phyloP scores from a whole-genome alignment of 2,113 vertebrate species.

The Anolis carolinensis region DNA sequence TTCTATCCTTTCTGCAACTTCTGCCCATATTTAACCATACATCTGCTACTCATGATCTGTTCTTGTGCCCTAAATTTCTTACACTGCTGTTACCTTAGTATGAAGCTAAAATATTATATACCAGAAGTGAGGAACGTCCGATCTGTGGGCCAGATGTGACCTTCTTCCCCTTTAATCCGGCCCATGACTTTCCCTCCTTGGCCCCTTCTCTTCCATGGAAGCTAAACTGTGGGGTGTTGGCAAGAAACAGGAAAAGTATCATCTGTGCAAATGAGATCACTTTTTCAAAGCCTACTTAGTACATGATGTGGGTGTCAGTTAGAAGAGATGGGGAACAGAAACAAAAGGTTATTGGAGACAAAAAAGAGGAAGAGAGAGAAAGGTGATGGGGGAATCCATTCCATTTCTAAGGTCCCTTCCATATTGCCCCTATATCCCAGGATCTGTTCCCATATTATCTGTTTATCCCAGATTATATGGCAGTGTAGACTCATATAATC shows the following conservation, averaged over 20 bases:
- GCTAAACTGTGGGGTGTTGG: neutral
- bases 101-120: neutral
- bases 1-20: neutral
- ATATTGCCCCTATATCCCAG: too few species aligned
- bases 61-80: neutral
- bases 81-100: neutral
- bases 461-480: too few species aligned
- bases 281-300: neutral
- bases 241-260: neutral
- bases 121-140: neutral
- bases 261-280: neutral
- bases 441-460: too few species aligned
- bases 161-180: too few species aligned
- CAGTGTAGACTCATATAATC: too few species aligned
- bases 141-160: too few species aligned
- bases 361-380: too few species aligned
- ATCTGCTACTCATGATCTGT: neutral
- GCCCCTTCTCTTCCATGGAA: neutral
- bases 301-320: too few species aligned
- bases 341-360: neutral
- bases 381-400: too few species aligned
- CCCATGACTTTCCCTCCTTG: neutral
- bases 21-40: slow-evolving; percentile 1
- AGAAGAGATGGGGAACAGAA: neutral
- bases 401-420: too few species aligned